These are phyloP conservation scores for Hylyphantes graminicola DNA, from an alignment of 1,140 invertebrate genomes.

Conservation along the genomic window DNA sequence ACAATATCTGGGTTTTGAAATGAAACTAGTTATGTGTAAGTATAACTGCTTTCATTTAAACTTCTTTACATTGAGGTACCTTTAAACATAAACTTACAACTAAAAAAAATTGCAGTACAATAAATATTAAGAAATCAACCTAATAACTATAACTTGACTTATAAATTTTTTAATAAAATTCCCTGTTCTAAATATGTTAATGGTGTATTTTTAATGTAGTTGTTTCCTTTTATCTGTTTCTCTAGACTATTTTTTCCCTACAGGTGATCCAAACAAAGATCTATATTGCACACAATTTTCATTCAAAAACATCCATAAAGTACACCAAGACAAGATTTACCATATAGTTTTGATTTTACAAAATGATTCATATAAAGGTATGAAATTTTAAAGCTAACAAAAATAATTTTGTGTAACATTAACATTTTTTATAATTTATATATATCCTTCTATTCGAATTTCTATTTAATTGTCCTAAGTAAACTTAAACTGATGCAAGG, in stretches of 20 bases:
- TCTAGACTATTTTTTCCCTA: too few species aligned
- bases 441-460: too few species aligned
- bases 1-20: conserved; percentile 28
- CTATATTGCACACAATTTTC: background rate
- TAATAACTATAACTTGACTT: conserved; percentile 2
- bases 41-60: background rate
- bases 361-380: too few species aligned
- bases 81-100: background rate
- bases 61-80: background rate
- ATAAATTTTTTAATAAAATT: background rate
- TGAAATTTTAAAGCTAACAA: too few species aligned
- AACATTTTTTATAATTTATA: too few species aligned
- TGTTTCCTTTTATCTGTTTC: background rate
- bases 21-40: conserved; percentile 23
- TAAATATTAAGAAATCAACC: conserved; percentile 4
- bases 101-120: background rate
- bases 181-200: background rate
- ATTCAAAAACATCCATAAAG: too few species aligned
- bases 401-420: too few species aligned
- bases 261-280: background rate
- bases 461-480: too few species aligned
- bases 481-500: too few species aligned
- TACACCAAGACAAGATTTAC: too few species aligned
- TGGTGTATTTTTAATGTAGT: background rate
- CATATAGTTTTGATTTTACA: too few species aligned